A percentile compares a stretch with the other conserved stretches of the same genome.
Conservation (phyloP, 2,888 invertebrate species). For the Spilarctia lutea region DNA sequence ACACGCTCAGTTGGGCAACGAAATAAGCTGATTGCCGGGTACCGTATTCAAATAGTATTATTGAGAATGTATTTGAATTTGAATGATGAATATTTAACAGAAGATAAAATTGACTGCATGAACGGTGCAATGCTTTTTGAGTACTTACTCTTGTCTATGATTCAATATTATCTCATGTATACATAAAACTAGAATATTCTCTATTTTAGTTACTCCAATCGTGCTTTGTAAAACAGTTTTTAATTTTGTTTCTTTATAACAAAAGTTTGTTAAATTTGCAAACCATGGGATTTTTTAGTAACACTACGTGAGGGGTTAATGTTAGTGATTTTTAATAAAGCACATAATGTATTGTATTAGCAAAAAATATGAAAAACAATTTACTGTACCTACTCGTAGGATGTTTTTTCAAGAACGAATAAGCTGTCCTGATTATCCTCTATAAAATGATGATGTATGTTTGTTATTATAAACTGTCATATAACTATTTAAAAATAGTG, state of each 20-base stretch:
- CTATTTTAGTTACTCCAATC: not conserved
- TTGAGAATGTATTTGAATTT: not conserved
- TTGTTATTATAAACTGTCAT: not conserved
- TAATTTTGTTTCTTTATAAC: no score
- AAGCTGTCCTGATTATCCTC: not conserved
- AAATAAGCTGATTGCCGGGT: constrained; percentile 26
- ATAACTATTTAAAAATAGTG: not conserved
- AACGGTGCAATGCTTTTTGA: not conserved
- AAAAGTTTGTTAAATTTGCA: not conserved
- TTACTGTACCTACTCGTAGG: no score
- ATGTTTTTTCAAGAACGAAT: not conserved
- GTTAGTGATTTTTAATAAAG: no score
- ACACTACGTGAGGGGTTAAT: not conserved
- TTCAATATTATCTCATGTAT: not conserved
- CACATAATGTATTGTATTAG: no score
- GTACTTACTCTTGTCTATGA: not conserved
- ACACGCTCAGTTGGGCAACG: constrained; percentile 42
- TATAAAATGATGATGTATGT: not conserved
- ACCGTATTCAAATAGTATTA: constrained; percentile 1
- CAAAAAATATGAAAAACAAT: no score
- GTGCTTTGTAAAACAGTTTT: not conserved
- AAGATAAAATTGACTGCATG: not conserved
- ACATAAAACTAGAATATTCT: not conserved
- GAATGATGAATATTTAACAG: not conserved
- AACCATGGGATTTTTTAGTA: not conserved